These are phyloP conservation scores for Mythimna vitellina DNA, from an alignment of 2,888 invertebrate species.

Conservation along the genomic window DNA sequence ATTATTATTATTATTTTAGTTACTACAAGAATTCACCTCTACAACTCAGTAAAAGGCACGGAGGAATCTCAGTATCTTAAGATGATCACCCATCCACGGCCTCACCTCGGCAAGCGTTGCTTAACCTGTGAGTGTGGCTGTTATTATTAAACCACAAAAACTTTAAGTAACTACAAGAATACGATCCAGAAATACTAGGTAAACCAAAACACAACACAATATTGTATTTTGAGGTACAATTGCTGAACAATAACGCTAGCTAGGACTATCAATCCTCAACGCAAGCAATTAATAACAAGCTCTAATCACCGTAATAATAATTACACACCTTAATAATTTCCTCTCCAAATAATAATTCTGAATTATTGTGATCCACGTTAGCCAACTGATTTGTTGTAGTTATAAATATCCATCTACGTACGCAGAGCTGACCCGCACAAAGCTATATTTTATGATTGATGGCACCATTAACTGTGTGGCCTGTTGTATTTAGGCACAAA, in stretches of 20 bases:
- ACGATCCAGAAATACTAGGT: background rate
- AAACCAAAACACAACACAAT: conserved; percentile 10
- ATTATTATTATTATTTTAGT: too few species aligned
- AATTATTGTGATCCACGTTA: conserved; percentile 64
- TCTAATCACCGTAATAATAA: conserved; percentile 58
- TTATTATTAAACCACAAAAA: too few species aligned
- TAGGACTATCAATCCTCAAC: conserved; percentile 55
- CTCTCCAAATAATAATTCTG: conserved; percentile 60
- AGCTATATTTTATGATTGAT: conserved; percentile 73
- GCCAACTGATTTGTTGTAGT: conserved; percentile 69
- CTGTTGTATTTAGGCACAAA: conserved; percentile 67
- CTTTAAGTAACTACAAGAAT: background rate
- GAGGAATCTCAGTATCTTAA: too few species aligned
- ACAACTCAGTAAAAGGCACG: too few species aligned
- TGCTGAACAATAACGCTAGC: conserved; percentile 37
- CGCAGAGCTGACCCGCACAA: conserved; percentile 69
- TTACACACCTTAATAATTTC: conserved; percentile 63
- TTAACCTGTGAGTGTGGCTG: too few species aligned
- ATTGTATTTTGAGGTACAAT: conserved; percentile 33
- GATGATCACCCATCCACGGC: too few species aligned
- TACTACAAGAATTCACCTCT: too few species aligned
- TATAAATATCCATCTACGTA: conserved; percentile 71
- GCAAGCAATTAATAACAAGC: conserved; percentile 51
- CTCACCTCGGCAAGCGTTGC: too few species aligned
- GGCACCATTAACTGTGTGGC: conserved; percentile 67